These are phyloP conservation scores for Mungos mungo DNA, from an alignment of 2,113 vertebrate species.

Conservation along the genomic window DNA sequence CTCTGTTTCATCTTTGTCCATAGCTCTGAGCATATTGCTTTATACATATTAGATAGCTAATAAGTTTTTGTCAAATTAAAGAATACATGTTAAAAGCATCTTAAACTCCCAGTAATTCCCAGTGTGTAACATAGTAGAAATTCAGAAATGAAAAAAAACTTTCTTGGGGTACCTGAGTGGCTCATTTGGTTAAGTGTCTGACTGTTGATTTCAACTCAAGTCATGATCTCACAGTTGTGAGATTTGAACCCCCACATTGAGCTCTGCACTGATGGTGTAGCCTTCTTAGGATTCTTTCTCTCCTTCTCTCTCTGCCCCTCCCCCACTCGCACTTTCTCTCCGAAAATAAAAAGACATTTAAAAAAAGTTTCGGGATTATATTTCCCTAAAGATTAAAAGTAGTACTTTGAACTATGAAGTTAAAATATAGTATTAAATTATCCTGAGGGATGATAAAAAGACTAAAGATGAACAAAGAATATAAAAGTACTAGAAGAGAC, in stretches of 20 bases:
- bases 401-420: neutral
- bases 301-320: no score
- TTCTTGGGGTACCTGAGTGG: no score
- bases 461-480: neutral
- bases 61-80: neutral
- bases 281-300: no score
- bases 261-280: no score
- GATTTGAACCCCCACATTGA: no score
- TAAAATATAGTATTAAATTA: neutral
- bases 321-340: no score
- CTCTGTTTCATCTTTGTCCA: neutral
- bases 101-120: neutral
- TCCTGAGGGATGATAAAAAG: neutral
- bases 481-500: neutral
- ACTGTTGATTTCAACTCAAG: no score
- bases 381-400: conserved; percentile 14
- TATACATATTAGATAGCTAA: neutral
- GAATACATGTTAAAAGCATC: neutral
- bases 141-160: neutral
- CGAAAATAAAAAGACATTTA: neutral
- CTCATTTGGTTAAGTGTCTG: no score
- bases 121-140: neutral
- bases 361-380: neutral
- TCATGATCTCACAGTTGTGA: no score
- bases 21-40: neutral